phyloP scores from a whole-genome alignment of 2,888 invertebrate genomes.

The Lithophane leautieri region DNA sequence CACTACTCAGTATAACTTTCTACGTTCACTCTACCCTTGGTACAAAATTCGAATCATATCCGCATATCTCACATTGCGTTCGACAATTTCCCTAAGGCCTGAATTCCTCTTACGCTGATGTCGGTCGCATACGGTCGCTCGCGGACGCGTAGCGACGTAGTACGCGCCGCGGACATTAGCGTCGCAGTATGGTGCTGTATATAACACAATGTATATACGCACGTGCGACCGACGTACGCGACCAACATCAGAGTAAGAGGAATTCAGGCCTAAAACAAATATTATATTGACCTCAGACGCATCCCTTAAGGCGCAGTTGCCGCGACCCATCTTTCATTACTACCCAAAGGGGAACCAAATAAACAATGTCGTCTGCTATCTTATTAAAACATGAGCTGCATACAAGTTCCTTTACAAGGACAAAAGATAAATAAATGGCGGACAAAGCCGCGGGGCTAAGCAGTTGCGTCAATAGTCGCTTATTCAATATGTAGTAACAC shows the following conservation, averaged over 20 bases:
- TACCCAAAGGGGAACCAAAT: constrained; percentile 36
- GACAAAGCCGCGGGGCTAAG: constrained; percentile 54
- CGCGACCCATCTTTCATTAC: constrained; percentile 49
- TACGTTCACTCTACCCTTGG: background rate
- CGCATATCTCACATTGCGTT: background rate
- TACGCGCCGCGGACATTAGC: no score
- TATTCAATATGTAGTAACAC: constrained; percentile 70
- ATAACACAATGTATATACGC: no score
- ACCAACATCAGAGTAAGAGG: no score
- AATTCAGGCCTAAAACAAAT: constrained; percentile 12
- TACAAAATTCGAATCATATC: background rate
- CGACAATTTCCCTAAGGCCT: no score
- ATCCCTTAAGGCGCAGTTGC: constrained; percentile 7
- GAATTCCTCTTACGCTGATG: no score
- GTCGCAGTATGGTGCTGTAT: no score
- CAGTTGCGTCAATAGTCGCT: constrained; percentile 65
- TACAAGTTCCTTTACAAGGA: constrained; percentile 41
- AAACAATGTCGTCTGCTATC: constrained; percentile 35
- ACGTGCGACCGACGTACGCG: no score
- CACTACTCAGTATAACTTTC: background rate
- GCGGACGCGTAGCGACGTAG: no score
- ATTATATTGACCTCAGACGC: background rate
- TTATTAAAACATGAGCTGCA: constrained; percentile 54
- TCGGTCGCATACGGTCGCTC: no score
- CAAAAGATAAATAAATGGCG: constrained; percentile 47